phyloP scores from a whole-genome alignment of 1,140 invertebrate genomes.

The Hydropsyche tenuis region DNA sequence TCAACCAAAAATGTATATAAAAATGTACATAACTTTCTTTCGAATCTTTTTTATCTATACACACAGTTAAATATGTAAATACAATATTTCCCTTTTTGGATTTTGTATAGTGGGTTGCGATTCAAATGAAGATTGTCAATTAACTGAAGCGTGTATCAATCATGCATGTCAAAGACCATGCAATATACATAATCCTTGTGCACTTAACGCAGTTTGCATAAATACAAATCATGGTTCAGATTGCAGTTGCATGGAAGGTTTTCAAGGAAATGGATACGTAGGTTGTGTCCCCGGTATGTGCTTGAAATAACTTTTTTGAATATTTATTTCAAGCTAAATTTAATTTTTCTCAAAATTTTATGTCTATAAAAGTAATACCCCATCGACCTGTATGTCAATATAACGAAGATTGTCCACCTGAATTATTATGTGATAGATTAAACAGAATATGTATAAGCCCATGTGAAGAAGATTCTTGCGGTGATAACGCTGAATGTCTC shows the following conservation, averaged over 20 bases:
- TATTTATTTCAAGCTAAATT: conserved; percentile 1
- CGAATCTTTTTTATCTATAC: background rate
- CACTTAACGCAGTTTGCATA: conserved; percentile 82
- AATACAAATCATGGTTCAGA: conserved; percentile 87
- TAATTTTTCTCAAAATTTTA: background rate
- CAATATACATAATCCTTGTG: conserved; percentile 81
- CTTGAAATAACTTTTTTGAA: background rate
- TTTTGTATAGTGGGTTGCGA: conserved; percentile 77
- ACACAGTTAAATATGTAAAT: conserved; percentile 49
- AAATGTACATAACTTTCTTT: conserved; percentile 38
- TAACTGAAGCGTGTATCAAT: conserved; percentile 82
- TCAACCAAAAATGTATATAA: too few species aligned
- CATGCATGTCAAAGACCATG: conserved; percentile 83
- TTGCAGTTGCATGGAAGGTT: conserved; percentile 84
- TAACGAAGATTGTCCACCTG: conserved; percentile 86
- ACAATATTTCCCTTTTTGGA: conserved; percentile 52
- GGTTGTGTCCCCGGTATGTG: conserved; percentile 76
- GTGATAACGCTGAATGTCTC: conserved; percentile 81
- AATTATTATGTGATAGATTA: conserved; percentile 80
- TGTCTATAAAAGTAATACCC: conserved; percentile 62
- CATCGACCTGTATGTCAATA: conserved; percentile 81
- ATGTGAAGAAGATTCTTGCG: conserved; percentile 82
- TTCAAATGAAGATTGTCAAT: conserved; percentile 78
- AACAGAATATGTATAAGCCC: conserved; percentile 85
- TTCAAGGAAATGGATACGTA: conserved; percentile 84